Evolutionary conservation across 2,113 vertebrate species (phyloP).

Genomic region (Lanius ludovicianus): DNA sequence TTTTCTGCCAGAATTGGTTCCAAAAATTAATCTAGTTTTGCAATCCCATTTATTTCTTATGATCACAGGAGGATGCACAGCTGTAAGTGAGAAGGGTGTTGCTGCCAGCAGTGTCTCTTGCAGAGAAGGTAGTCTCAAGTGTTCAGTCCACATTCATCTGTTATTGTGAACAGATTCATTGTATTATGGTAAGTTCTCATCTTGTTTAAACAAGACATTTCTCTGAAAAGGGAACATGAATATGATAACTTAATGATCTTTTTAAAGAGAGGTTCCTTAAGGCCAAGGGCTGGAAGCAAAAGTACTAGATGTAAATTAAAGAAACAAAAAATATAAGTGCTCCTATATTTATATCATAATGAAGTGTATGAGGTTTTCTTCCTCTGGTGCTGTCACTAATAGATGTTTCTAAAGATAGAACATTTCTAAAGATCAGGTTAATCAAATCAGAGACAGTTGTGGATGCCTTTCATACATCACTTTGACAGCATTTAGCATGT

Average conservation of each 20-base stretch:
- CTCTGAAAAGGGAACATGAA: background rate
- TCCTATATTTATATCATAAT: background rate
- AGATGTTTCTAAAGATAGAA: background rate
- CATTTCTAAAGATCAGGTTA: background rate
- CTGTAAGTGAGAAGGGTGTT: background rate
- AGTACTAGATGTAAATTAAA: no score
- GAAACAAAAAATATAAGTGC: no score
- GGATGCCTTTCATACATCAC: background rate
- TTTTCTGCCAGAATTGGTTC: background rate
- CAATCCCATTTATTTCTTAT: background rate
- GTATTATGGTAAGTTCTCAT: background rate
- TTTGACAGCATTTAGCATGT: background rate
- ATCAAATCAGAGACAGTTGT: background rate
- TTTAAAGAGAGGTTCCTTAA: background rate
- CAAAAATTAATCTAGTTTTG: background rate
- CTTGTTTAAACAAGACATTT: background rate
- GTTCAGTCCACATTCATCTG: background rate
- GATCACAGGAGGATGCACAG: background rate
- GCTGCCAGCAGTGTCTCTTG: background rate
- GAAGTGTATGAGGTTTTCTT: background rate
- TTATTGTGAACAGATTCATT: background rate
- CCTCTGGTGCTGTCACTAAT: background rate
- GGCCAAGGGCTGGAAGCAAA: no score
- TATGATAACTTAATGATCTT: background rate
- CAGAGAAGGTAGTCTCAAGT: background rate